Conservation (phyloP, 1,140 invertebrate genomes). For the Daktulosphaira vitifoliae region DNA sequence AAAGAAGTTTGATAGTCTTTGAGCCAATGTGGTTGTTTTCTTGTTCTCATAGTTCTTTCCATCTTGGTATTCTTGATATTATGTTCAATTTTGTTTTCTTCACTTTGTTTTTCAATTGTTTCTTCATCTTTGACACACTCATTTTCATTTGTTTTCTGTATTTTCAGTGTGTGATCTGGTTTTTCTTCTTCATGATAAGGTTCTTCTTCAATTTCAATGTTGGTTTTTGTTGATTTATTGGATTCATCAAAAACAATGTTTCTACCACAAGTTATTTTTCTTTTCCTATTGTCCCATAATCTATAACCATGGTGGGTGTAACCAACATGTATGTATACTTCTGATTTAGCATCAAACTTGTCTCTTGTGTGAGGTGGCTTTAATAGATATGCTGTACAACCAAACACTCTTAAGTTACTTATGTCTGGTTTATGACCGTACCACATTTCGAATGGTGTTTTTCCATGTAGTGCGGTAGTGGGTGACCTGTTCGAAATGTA, state of each 20-base stretch:
- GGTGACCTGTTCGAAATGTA: constrained; percentile 33
- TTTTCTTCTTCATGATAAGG: neutral
- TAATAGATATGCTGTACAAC: constrained; percentile 36
- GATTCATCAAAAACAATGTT: constrained; percentile 5
- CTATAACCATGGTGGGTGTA: constrained; percentile 37
- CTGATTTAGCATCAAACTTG: constrained; percentile 41
- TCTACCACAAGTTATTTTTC: neutral
- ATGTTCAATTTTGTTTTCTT: neutral
- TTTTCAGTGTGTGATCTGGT: too few species aligned
- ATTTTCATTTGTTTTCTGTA: too few species aligned
- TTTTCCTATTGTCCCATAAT: neutral
- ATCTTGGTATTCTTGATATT: too few species aligned
- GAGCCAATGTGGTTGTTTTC: neutral
- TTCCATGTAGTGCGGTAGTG: constrained; percentile 18
- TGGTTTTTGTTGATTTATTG: neutral
- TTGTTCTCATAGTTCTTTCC: neutral
- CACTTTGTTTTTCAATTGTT: neutral
- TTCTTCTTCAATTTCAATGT: too few species aligned
- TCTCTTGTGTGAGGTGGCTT: constrained; percentile 36
- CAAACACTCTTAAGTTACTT: constrained; percentile 40
- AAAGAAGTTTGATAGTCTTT: neutral
- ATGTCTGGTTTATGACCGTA: constrained; percentile 36
- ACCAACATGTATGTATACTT: constrained; percentile 36
- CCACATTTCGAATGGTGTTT: constrained; percentile 37
- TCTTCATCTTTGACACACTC: neutral